phyloP scores from a whole-genome alignment of 2,113 vertebrate species.

The Psettodes erumei region DNA sequence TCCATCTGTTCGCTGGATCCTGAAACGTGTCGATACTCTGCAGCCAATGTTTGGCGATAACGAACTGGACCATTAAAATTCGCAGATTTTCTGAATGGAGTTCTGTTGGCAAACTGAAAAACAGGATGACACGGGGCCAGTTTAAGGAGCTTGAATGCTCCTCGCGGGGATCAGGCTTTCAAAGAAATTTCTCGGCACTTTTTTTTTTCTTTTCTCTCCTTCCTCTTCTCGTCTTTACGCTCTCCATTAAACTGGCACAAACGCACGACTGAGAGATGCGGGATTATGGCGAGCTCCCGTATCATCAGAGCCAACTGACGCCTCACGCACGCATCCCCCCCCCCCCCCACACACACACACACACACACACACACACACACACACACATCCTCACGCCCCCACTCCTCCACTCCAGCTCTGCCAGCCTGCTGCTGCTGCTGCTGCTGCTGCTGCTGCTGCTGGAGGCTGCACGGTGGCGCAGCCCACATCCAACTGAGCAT shows the following conservation, averaged over 20 bases:
- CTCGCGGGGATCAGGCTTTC: constrained; percentile 1
- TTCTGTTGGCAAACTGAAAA: neutral
- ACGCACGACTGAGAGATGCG: constrained; percentile 11
- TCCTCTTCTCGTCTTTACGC: neutral
- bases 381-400: no score
- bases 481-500: constrained; percentile 55
- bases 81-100: neutral
- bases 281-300: constrained; percentile 19
- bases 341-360: no score
- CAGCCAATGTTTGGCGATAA: neutral
- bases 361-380: no score
- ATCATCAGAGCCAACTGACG: constrained; percentile 49
- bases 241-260: neutral
- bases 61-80: neutral
- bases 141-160: neutral
- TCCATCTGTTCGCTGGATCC: no score
- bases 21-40: neutral
- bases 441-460: constrained; percentile 44
- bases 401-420: no score
- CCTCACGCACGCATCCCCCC: constrained; percentile 36
- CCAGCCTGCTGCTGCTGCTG: constrained; percentile 42
- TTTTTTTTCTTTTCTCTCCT: no score
- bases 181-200: neutral
- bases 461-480: constrained; percentile 65
- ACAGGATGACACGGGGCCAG: neutral